These are phyloP conservation scores for Potorous gilbertii DNA, from an alignment of 2,797 vertebrate genomes.

Conservation along the genomic window DNA sequence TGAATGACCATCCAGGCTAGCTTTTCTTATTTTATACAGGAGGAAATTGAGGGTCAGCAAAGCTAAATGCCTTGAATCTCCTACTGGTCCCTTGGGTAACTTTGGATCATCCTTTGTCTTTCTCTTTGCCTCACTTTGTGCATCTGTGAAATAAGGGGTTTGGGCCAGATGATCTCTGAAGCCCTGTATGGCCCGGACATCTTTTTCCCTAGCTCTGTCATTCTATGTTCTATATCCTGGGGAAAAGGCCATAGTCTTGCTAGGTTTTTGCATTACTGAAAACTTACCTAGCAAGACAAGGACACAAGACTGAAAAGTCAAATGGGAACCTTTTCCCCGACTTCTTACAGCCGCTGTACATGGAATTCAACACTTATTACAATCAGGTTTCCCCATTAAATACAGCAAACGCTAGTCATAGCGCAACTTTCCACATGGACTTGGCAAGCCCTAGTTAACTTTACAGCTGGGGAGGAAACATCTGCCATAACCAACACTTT, in stretches of 20 bases:
- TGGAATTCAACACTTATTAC: neutral
- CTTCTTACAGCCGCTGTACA: neutral
- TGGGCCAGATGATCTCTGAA: neutral
- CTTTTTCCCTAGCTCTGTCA: neutral
- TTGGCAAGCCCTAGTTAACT: neutral
- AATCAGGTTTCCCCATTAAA: neutral
- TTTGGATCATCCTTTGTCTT: neutral
- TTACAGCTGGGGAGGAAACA: neutral
- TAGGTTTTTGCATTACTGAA: neutral
- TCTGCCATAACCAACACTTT: neutral
- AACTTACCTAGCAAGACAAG: neutral
- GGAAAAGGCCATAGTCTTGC: neutral
- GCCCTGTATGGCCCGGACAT: neutral
- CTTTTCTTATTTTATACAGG: neutral
- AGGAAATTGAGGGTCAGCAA: neutral
- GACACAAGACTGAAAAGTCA: neutral
- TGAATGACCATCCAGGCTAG: neutral
- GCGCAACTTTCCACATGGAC: neutral
- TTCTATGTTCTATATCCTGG: neutral
- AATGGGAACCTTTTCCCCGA: neutral
- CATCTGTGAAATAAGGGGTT: neutral
- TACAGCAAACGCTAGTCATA: conserved; percentile 1
- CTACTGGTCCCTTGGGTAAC: neutral
- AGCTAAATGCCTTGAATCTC: neutral
- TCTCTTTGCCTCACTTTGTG: neutral